Evolutionary conservation across 2,797 vertebrate genomes (phyloP).

Genomic region (Neosilurus hyrtlii): DNA sequence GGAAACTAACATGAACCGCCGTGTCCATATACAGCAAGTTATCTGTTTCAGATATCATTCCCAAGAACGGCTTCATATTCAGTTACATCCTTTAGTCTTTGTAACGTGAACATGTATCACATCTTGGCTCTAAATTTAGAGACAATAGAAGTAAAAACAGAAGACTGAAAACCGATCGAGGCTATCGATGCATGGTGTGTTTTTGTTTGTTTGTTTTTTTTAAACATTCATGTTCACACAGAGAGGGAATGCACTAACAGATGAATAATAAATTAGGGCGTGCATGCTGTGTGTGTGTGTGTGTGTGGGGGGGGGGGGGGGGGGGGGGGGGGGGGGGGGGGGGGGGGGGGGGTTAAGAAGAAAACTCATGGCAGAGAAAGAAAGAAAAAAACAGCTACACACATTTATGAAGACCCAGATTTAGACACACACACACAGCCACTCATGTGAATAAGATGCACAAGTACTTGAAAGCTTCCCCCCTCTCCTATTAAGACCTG

Average conservation of each 20-base stretch:
- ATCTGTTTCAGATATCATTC: not conserved
- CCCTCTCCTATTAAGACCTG: slow-evolving; percentile 1
- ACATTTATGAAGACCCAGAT: slow-evolving; percentile 23
- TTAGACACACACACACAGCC: slow-evolving; percentile 21
- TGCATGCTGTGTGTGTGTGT: slow-evolving; percentile 54
- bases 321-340: not conserved
- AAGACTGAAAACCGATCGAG: not conserved
- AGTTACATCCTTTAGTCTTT: not conserved
- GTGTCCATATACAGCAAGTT: not conserved
- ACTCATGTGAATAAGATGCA: slow-evolving; percentile 35
- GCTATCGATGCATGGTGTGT: not conserved
- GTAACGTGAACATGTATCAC: not conserved
- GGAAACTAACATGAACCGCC: not conserved
- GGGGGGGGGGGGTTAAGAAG: not conserved
- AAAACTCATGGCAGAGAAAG: slow-evolving; percentile 15
- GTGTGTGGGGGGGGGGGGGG: slow-evolving; percentile 40
- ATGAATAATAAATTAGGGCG: slow-evolving; percentile 72
- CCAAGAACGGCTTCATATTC: not conserved
- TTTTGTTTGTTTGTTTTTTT: too few species aligned
- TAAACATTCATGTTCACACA: not conserved
- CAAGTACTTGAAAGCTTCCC: not conserved
- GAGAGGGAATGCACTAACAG: slow-evolving; percentile 57
- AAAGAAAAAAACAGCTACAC: slow-evolving; percentile 12
- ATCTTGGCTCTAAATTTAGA: not conserved
- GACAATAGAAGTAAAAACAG: not conserved